Percentiles rank a stretch among this genome's conserved stretches.
Evolutionary conservation across 2,113 vertebrate species (phyloP).

Genomic region (Struthidea cinerea): DNA sequence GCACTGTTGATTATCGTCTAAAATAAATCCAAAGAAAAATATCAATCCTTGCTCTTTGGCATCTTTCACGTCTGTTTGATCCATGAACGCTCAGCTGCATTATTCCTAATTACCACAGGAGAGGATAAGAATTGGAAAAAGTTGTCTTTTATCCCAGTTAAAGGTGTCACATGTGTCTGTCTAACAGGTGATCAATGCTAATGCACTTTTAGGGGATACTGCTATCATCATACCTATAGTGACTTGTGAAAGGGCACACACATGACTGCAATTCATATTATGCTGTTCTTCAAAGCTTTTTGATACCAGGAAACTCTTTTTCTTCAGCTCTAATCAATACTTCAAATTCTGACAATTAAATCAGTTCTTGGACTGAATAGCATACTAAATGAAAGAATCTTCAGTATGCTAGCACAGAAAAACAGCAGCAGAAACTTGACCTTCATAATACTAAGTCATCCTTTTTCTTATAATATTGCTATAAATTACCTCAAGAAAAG

Average conservation of each 20-base stretch:
- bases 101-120: neutral
- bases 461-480: neutral
- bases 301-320: neutral
- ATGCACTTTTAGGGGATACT: neutral
- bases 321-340: constrained; percentile 3
- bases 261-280: neutral
- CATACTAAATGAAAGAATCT: neutral
- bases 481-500: neutral
- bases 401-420: neutral
- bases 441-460: neutral
- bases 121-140: neutral
- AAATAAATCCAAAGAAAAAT: neutral
- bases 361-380: neutral
- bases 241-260: neutral
- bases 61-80: neutral
- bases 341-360: constrained; percentile 32
- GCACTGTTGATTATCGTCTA: neutral
- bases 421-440: neutral
- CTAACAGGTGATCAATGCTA: constrained; percentile 9
- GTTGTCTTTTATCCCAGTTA: neutral
- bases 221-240: neutral
- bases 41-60: neutral
- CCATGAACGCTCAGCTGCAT: neutral
- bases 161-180: neutral
- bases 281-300: neutral